Evolutionary conservation across 1,140 invertebrate species (phyloP).

Genomic region (Macrosteles quadrilineatus): DNA sequence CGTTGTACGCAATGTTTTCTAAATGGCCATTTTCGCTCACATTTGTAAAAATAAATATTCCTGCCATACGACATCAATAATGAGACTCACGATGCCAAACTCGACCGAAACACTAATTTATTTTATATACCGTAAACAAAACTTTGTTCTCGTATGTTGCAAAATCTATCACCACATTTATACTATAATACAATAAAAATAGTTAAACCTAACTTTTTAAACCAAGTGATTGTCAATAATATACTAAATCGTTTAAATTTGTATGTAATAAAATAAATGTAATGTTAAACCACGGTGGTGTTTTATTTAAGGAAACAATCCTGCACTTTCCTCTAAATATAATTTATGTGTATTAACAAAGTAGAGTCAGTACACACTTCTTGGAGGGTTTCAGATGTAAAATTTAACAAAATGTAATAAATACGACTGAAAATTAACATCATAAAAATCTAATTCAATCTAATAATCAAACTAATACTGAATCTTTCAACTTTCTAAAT

Average conservation of each 20-base stretch:
- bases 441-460: too few species aligned
- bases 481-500: too few species aligned
- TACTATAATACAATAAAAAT: conserved; percentile 30
- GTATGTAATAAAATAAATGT: conserved; percentile 32
- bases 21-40: conserved; percentile 11
- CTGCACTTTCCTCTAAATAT: too few species aligned
- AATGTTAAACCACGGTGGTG: conserved; percentile 24
- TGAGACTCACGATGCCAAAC: not conserved
- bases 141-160: conserved; percentile 17
- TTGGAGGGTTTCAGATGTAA: too few species aligned
- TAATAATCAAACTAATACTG: too few species aligned
- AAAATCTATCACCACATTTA: conserved; percentile 26
- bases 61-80: conserved; percentile 13
- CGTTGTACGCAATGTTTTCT: not conserved
- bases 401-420: too few species aligned
- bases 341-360: too few species aligned
- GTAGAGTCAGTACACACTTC: too few species aligned
- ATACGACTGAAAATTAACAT: too few species aligned
- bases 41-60: conserved; percentile 15
- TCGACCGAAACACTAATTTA: conserved; percentile 19
- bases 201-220: conserved; percentile 30
- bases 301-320: conserved; percentile 10
- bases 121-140: conserved; percentile 13
- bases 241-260: conserved; percentile 31
- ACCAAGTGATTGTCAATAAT: conserved; percentile 25